phyloP scores from a whole-genome alignment of 2,888 invertebrate species.

The Deilephila elpenor region DNA sequence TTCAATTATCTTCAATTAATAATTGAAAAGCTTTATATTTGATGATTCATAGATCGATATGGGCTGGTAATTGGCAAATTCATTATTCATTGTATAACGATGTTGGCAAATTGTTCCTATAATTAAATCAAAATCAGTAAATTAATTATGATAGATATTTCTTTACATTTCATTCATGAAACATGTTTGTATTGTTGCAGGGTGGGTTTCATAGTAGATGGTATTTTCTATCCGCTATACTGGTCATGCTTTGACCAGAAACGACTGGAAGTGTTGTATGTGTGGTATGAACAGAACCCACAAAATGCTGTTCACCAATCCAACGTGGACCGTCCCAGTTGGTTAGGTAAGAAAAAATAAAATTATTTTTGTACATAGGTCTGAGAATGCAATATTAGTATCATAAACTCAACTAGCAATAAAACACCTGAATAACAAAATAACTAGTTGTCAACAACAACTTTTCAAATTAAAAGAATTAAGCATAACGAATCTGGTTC shows the following conservation, averaged over 20 bases:
- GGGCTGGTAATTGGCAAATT: background rate
- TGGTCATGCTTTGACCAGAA: constrained; percentile 83
- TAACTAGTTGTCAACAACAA: background rate
- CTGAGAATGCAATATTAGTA: no score
- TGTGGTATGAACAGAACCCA: constrained; percentile 75
- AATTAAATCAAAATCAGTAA: background rate
- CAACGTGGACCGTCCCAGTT: constrained; percentile 77
- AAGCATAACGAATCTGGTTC: background rate
- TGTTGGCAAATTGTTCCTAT: background rate
- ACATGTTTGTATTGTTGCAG: constrained; percentile 51
- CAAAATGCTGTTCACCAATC: constrained; percentile 77
- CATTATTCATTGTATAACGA: background rate
- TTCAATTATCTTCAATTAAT: background rate
- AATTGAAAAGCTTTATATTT: background rate
- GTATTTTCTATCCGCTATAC: constrained; percentile 75
- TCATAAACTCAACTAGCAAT: no score
- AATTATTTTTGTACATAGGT: no score
- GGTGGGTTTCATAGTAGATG: constrained; percentile 79
- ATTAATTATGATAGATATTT: background rate
- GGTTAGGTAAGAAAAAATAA: constrained; percentile 57
- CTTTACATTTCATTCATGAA: background rate
- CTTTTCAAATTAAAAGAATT: background rate
- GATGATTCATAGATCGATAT: background rate
- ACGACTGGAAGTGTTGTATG: constrained; percentile 80
- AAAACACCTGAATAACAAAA: no score